Percentiles rank a stretch among this genome's conserved stretches.
phyloP scores from a whole-genome alignment of 2,113 vertebrate species.

The Pteronura brasiliensis region DNA sequence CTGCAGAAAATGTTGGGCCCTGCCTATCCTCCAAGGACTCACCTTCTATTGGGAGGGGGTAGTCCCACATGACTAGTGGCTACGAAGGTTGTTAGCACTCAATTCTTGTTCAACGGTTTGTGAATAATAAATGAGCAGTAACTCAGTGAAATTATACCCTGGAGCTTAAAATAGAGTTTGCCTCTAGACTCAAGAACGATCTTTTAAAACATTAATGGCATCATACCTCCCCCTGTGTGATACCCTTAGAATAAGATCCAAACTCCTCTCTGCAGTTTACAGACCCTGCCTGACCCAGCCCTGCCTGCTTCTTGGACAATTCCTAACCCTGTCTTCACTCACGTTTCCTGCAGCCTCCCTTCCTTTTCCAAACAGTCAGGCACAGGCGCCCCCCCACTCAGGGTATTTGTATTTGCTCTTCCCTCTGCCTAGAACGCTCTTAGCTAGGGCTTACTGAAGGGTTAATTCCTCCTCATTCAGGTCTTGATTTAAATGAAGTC shows the following conservation, averaged over 20 bases:
- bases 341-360: rapidly evolving
- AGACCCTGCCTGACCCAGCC: background rate
- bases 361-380: background rate
- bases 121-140: background rate
- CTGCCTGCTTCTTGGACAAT: background rate
- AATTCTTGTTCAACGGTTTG: background rate
- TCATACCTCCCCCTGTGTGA: background rate
- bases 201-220: background rate
- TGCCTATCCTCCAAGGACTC: background rate
- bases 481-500: background rate
- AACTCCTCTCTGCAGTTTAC: too few relatives aligned
- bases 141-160: background rate
- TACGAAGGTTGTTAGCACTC: background rate
- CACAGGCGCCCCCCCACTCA: background rate
- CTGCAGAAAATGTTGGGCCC: background rate
- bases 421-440: background rate
- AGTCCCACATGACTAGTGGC: background rate
- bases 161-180: background rate
- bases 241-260: background rate
- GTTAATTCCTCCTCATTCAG: background rate
- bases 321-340: background rate
- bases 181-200: background rate
- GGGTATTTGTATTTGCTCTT: background rate
- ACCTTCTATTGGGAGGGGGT: rapidly evolving
- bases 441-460: background rate